A percentile compares a stretch with the other conserved stretches of the same genome.
Conservation (phyloP, 2,888 invertebrate genomes). For the Caenorhabditis sp. region DNA sequence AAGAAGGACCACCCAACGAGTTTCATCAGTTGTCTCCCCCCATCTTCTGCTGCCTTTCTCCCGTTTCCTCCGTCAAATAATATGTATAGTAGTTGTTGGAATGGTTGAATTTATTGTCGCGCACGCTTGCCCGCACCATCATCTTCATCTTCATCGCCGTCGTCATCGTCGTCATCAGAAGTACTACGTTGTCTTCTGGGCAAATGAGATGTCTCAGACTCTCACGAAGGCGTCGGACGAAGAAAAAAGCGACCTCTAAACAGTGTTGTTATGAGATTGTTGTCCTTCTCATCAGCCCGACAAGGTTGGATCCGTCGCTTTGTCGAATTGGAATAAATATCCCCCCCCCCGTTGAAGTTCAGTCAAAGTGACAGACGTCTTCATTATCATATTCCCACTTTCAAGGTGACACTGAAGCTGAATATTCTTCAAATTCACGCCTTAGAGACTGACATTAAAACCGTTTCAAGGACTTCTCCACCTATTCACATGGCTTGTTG, state of each 20-base stretch:
- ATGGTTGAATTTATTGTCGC: constrained; percentile 22
- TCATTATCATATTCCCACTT: constrained; percentile 43
- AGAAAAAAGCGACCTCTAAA: constrained; percentile 11
- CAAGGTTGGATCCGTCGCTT: neutral
- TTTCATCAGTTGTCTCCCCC: constrained; percentile 39
- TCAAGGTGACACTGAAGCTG: neutral
- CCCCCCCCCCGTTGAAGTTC: constrained; percentile 20
- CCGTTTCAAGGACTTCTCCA: neutral
- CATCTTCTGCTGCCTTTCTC: constrained; percentile 4
- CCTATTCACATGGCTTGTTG: neutral
- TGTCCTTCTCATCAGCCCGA: constrained; percentile 12
- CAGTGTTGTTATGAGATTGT: constrained; percentile 7
- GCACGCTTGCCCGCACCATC: neutral
- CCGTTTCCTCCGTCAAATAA: constrained; percentile 18
- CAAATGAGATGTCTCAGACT: too few species aligned
- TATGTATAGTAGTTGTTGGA: constrained; percentile 25
- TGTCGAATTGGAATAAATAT: constrained; percentile 2
- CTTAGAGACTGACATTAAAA: too few species aligned
- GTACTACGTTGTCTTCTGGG: constrained; percentile 1
- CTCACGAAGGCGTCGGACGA: too few species aligned
- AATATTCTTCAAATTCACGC: too few species aligned
- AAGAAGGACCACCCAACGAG: constrained; percentile 50
- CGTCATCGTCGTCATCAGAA: neutral
- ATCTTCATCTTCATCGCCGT: neutral
- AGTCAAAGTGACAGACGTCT: constrained; percentile 33